Evolutionary conservation across 2,888 invertebrate genomes (phyloP).

Genomic region (Hirtodrosophila duncani): DNA sequence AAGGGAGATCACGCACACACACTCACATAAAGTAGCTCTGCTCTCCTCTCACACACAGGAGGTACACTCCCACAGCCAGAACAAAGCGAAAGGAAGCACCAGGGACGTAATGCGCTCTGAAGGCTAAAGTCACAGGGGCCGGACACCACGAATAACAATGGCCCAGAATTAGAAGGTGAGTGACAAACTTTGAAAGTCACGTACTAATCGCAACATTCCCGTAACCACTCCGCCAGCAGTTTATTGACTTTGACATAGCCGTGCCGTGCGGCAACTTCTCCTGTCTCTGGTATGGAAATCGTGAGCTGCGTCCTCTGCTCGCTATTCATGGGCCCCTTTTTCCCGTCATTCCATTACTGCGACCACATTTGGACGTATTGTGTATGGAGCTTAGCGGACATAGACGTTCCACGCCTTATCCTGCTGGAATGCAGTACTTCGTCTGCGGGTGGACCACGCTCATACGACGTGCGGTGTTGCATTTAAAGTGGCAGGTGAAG

Average conservation of each 20-base stretch:
- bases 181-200: constrained; percentile 52
- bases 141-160: constrained; percentile 25
- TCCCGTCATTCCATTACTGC: constrained; percentile 82
- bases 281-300: constrained; percentile 85
- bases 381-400: constrained; percentile 85
- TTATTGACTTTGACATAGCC: constrained; percentile 54
- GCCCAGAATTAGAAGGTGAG: constrained; percentile 31
- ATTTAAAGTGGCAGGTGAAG: constrained; percentile 84
- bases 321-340: constrained; percentile 86
- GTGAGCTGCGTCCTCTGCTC: constrained; percentile 82
- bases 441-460: constrained; percentile 74
- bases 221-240: constrained; percentile 43
- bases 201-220: constrained; percentile 64
- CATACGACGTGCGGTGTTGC: constrained; percentile 80
- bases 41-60: too few species aligned
- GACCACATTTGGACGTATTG: constrained; percentile 79
- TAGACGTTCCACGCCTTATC: constrained; percentile 83
- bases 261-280: constrained; percentile 10
- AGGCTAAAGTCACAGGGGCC: not conserved
- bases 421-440: constrained; percentile 79
- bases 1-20: too few species aligned
- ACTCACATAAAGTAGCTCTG: too few species aligned
- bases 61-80: too few species aligned
- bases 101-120: too few species aligned
- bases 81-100: too few species aligned